A percentile compares a stretch with the other conserved stretches of the same genome.
phyloP scores from a whole-genome alignment of 2,797 vertebrate species.

The Odontamblyopus lacepedii region DNA sequence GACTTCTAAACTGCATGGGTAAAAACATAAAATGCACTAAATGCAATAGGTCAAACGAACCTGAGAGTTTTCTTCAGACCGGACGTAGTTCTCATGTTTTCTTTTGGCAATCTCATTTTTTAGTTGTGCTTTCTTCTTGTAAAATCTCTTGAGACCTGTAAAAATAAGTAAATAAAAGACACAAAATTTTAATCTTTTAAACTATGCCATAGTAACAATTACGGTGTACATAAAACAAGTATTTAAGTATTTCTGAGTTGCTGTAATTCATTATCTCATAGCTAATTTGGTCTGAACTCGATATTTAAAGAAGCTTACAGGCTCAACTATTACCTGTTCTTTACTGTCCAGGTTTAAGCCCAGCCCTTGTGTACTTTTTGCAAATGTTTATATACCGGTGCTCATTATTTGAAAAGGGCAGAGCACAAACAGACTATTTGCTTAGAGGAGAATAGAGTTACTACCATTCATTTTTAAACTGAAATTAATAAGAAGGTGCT shows the following conservation, averaged over 20 bases:
- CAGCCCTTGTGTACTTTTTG: neutral
- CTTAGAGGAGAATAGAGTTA: neutral
- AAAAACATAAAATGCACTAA: neutral
- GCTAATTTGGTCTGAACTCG: neutral
- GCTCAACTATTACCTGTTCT: neutral
- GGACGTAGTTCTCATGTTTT: slow-evolving; percentile 72
- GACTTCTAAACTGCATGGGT: neutral
- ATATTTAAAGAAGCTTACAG: neutral
- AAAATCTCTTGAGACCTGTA: slow-evolving; percentile 85
- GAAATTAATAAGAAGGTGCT: too few species aligned
- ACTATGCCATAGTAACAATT: too few species aligned
- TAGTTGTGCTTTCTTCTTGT: slow-evolving; percentile 74
- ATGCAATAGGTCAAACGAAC: slow-evolving; percentile 54
- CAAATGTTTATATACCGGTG: neutral
- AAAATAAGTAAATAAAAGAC: neutral
- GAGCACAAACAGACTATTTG: neutral
- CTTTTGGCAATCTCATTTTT: slow-evolving; percentile 75
- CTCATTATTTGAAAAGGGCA: neutral
- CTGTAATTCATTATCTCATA: neutral
- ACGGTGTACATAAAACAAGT: too few species aligned
- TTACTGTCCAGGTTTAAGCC: neutral
- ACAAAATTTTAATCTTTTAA: too few species aligned
- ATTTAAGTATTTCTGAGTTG: neutral
- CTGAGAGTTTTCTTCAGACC: slow-evolving; percentile 73
- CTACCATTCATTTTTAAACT: too few species aligned